A percentile compares a stretch with the other conserved stretches of the same genome.
phyloP scores from a whole-genome alignment of 2,888 invertebrate genomes.

The Chrysodeixis includens region DNA sequence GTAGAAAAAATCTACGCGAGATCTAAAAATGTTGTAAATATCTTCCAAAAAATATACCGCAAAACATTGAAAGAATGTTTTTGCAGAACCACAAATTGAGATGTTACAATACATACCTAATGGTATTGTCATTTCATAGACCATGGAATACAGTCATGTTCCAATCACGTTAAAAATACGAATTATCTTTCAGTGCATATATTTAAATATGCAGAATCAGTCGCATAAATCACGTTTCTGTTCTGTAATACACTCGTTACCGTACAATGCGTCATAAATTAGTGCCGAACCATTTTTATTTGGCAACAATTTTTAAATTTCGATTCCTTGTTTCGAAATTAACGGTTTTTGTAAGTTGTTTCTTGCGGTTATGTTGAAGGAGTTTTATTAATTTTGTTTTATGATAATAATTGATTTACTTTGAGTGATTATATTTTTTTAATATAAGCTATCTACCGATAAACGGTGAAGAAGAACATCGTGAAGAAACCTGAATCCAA shows the following conservation, averaged over 20 bases:
- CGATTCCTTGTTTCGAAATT: neutral
- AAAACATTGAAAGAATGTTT: too few species aligned
- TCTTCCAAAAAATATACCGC: too few species aligned
- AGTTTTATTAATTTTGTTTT: too few species aligned
- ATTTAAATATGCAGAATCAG: slow-evolving; percentile 44
- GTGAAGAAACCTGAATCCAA: too few species aligned
- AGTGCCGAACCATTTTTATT: slow-evolving; percentile 30
- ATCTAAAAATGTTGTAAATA: too few species aligned
- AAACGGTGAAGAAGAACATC: too few species aligned
- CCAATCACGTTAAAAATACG: neutral
- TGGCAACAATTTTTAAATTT: slow-evolving; percentile 18
- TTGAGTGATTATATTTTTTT: too few species aligned
- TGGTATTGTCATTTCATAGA: neutral
- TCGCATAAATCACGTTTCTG: slow-evolving; percentile 34
- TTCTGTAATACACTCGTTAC: slow-evolving; percentile 44
- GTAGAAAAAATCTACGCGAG: too few species aligned
- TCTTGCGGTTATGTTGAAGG: neutral
- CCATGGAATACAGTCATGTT: neutral
- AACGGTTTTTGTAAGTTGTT: neutral
- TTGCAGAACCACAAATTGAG: too few species aligned
- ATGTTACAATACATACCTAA: too few species aligned
- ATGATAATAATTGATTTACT: too few species aligned
- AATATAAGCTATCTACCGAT: too few species aligned
- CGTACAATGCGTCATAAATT: slow-evolving; percentile 44
- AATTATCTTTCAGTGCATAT: slow-evolving; percentile 24